Conservation (phyloP, 2,888 invertebrate species). For the Diabrotica balteata region DNA sequence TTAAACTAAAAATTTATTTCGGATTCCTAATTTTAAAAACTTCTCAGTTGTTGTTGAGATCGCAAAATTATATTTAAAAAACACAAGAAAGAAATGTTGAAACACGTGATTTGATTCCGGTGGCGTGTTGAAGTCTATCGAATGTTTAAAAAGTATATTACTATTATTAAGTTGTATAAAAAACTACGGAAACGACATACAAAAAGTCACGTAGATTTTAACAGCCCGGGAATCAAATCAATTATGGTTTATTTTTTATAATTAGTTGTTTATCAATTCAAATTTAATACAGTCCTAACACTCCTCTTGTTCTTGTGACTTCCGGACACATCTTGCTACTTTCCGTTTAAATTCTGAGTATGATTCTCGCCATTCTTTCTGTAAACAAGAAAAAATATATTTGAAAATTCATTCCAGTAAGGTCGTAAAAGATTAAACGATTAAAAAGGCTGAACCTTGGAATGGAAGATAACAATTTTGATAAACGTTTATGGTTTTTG, state of each 20-base stretch:
- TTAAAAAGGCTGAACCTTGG: too few species aligned
- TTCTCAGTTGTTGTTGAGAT: constrained; percentile 36
- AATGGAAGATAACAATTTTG: too few species aligned
- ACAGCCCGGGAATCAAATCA: constrained; percentile 46
- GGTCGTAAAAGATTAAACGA: too few species aligned
- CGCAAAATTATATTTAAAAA: constrained; percentile 28
- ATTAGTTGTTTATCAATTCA: constrained; percentile 36
- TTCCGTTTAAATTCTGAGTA: constrained; percentile 97
- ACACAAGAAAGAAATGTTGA: constrained; percentile 16
- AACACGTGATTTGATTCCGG: constrained; percentile 39
- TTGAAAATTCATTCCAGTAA: background rate
- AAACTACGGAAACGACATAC: constrained; percentile 42
- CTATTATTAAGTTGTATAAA: constrained; percentile 36
- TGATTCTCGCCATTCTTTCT: constrained; percentile 99
- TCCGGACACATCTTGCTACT: constrained; percentile 97
- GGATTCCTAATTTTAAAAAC: constrained; percentile 31
- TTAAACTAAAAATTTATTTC: constrained; percentile 34
- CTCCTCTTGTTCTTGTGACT: constrained; percentile 99
- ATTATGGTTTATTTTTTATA: constrained; percentile 17
- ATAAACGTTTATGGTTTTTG: too few species aligned
- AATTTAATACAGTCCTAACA: constrained; percentile 68
- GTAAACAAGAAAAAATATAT: constrained; percentile 53
- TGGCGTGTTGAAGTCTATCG: constrained; percentile 39
- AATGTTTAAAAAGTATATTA: constrained; percentile 32
- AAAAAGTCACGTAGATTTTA: constrained; percentile 42